Evolutionary conservation across 2,888 invertebrate species (phyloP), one percentile per base, ranked within the genome.

Genomic region (Abrostola triplasia): DNA sequence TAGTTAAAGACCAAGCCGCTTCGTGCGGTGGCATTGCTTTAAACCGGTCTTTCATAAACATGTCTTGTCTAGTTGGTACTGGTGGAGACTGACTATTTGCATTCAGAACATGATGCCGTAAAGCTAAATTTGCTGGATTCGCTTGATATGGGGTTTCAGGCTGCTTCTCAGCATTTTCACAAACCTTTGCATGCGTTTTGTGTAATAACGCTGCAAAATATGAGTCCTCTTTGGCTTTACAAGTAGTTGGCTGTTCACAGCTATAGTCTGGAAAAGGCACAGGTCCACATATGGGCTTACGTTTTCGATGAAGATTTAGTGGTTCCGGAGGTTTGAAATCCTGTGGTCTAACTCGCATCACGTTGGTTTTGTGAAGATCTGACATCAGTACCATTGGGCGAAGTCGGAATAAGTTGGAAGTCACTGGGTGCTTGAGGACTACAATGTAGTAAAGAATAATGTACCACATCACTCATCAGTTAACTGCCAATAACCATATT

Each of bases 201-300:
- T n/a, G 35, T n/a, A 10, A 10, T 10, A 10, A 10, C 36, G 10
- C 12, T 11, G 9, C 13, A 9, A 12, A 41, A 6, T 24, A 9
- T 13, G 6, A 10, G 8, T 13, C 35, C 11, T 7, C 6, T 44
- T 24, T 2, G 54, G 38, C 12, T 12, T 38, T 38, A 35, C 60
- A 52, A 5, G 57, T 42, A 12, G 65, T 65, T 6, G 37, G 38
- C 48, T 52, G 24, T 47, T 65, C 65, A 42, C 65, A 60, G 35
- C 64, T 60, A n/a, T 13, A 55, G 10, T 56, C 64, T 48, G 44
- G 49, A 40, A 59, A 64, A 8, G 13, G 47, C 5, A 56, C 40
- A 6, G 62, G 52, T 5, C 57, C 62, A 52, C 57, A 63, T 11
- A 52, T 40, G 6, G 62, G 52, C 6, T 48, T 44, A 37, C 42